A percentile compares a stretch with the other conserved stretches of the same genome.
These are phyloP conservation scores for Caenorhabditis briggsae DNA, from an alignment of 1,140 invertebrate genomes.

Conservation along the genomic window DNA sequence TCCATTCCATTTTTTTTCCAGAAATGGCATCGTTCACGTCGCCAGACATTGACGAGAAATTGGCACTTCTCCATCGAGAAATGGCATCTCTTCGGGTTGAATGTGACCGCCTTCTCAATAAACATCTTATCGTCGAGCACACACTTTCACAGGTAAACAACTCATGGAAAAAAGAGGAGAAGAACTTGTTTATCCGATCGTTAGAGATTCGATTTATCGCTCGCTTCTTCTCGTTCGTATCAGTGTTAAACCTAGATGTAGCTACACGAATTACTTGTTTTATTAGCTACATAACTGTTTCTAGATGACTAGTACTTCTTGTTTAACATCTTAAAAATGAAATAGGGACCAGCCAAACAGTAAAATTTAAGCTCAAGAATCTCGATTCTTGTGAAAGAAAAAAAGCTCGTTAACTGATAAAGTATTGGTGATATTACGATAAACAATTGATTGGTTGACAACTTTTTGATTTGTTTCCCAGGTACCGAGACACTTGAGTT, in stretches of 20 bases:
- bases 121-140: slow-evolving; percentile 67
- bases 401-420: too few species aligned
- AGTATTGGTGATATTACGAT: too few species aligned
- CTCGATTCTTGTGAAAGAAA: too few species aligned
- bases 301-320: too few species aligned
- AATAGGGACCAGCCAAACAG: too few species aligned
- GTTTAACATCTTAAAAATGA: too few species aligned
- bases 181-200: neutral
- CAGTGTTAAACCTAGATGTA: neutral
- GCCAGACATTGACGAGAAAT: slow-evolving; percentile 79
- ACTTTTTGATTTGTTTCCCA: too few species aligned
- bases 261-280: neutral
- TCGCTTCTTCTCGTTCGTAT: neutral
- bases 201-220: neutral
- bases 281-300: neutral
- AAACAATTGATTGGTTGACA: too few species aligned
- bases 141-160: slow-evolving; percentile 63
- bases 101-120: slow-evolving; percentile 78
- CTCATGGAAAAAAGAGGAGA: too few species aligned
- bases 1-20: neutral
- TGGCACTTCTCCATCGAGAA: slow-evolving; percentile 80
- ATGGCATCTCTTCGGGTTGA: slow-evolving; percentile 81
- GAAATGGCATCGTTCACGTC: slow-evolving; percentile 45
- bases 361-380: too few species aligned
- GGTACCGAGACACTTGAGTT: too few species aligned